These are phyloP conservation scores for Esox niger DNA, from an alignment of 2,113 vertebrate species.

Conservation along the genomic window DNA sequence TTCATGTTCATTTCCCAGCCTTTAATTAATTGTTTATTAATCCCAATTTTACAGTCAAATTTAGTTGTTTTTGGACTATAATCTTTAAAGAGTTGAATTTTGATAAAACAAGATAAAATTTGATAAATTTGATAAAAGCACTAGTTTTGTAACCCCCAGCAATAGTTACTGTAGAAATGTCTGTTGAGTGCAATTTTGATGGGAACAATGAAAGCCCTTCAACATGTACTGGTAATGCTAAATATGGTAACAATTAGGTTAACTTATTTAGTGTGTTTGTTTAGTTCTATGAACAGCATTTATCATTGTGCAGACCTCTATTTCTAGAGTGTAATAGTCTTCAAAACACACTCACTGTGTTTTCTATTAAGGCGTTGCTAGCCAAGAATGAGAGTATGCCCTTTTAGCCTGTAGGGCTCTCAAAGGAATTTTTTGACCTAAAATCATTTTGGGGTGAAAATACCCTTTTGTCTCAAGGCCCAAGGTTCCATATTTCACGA, in stretches of 20 bases:
- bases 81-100: not conserved
- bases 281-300: constrained; percentile 51
- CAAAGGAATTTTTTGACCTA: constrained; percentile 40
- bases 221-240: constrained; percentile 40
- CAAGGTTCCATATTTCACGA: no score
- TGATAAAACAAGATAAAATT: no score
- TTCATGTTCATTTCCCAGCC: constrained; percentile 36
- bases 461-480: no score
- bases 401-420: constrained; percentile 60
- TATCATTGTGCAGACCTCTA: constrained; percentile 32
- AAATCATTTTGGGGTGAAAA: no score
- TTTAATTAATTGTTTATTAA: constrained; percentile 1
- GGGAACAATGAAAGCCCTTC: constrained; percentile 26
- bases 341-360: constrained; percentile 23
- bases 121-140: not conserved
- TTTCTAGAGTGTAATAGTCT: constrained; percentile 14
- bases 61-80: not conserved
- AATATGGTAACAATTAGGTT: constrained; percentile 21
- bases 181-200: not conserved
- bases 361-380: constrained; percentile 30
- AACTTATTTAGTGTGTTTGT: constrained; percentile 55
- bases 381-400: constrained; percentile 43
- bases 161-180: not conserved
- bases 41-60: not conserved
- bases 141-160: not conserved